Evolutionary conservation across 2,888 invertebrate genomes (phyloP).

Genomic region (Pammene aurita): DNA sequence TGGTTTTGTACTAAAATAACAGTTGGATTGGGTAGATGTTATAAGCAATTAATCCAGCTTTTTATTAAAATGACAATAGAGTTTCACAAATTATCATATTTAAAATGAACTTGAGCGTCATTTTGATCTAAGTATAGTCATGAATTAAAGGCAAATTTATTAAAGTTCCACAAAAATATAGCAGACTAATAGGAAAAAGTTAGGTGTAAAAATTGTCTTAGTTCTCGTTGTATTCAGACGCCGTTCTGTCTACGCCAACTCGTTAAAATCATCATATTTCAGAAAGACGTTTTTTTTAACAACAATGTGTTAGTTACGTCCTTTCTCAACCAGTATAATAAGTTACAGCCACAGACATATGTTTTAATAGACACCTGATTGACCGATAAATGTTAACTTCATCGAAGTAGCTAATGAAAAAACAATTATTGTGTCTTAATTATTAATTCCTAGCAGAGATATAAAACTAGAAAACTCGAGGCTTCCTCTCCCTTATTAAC

Average conservation of each 20-base stretch:
- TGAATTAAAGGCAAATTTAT: too few relatives aligned
- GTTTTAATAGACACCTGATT: not conserved
- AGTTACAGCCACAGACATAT: conserved; percentile 2
- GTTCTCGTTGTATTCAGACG: conserved; percentile 16
- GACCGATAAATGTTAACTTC: not conserved
- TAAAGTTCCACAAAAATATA: not conserved
- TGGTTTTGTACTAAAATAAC: too few relatives aligned
- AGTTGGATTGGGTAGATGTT: too few relatives aligned
- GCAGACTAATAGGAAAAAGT: conserved; percentile 6
- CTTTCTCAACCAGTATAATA: not conserved
- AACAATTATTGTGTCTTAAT: too few relatives aligned
- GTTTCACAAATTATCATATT: too few relatives aligned
- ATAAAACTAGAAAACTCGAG: too few relatives aligned
- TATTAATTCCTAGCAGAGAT: too few relatives aligned
- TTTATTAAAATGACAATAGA: too few relatives aligned
- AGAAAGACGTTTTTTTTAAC: not conserved
- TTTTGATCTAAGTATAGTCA: too few relatives aligned
- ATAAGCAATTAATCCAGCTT: too few relatives aligned
- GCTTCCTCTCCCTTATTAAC: too few relatives aligned
- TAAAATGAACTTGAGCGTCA: too few relatives aligned
- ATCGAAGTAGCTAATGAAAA: not conserved
- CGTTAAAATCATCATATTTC: conserved; percentile 15
- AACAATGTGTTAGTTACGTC: not conserved
- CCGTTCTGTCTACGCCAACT: conserved; percentile 25
- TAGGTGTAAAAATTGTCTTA: conserved; percentile 20